A percentile compares a stretch with the other conserved stretches of the same genome.
Evolutionary conservation across 1,140 invertebrate genomes (phyloP).

Genomic region (Diorhabda sublineata): DNA sequence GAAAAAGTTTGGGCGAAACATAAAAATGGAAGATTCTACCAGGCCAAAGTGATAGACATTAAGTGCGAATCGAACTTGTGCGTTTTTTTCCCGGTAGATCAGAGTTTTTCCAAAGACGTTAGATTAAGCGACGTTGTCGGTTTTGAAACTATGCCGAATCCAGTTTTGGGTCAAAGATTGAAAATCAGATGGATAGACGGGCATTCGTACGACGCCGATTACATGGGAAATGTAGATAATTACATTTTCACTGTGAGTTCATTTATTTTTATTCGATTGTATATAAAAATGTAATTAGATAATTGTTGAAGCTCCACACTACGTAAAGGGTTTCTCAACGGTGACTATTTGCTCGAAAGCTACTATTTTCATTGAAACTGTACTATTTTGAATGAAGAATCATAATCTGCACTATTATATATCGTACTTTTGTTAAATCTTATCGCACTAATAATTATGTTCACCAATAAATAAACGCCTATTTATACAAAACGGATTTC

Average conservation of each 20-base stretch:
- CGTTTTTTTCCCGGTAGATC: slow-evolving; percentile 60
- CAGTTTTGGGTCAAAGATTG: slow-evolving; percentile 43
- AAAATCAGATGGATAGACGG: slow-evolving; percentile 60
- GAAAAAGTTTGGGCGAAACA: slow-evolving; percentile 60
- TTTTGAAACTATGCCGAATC: slow-evolving; percentile 22
- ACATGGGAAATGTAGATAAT: slow-evolving; percentile 52
- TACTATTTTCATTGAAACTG: too few relatives aligned
- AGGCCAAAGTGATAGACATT: slow-evolving; percentile 52
- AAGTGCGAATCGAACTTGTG: slow-evolving; percentile 54
- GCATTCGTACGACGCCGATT: slow-evolving; percentile 55
- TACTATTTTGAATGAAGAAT: too few relatives aligned
- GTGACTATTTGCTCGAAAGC: too few relatives aligned
- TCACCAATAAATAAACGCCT: too few relatives aligned
- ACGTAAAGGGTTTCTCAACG: too few relatives aligned
- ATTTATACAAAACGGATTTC: too few relatives aligned
- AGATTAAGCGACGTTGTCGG: slow-evolving; percentile 52
- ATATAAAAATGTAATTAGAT: too few relatives aligned
- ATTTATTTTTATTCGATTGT: background rate
- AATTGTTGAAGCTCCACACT: too few relatives aligned
- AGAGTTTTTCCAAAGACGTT: slow-evolving; percentile 60
- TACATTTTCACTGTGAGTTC: slow-evolving; percentile 55
- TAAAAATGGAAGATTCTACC: slow-evolving; percentile 60
- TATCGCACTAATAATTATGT: too few relatives aligned
- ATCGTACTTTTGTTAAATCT: too few relatives aligned
- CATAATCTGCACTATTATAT: too few relatives aligned